Evolutionary conservation across 2,113 vertebrate species (phyloP), one percentile per base, ranked within the genome.

Genomic region (Pogonocichla stellata): DNA sequence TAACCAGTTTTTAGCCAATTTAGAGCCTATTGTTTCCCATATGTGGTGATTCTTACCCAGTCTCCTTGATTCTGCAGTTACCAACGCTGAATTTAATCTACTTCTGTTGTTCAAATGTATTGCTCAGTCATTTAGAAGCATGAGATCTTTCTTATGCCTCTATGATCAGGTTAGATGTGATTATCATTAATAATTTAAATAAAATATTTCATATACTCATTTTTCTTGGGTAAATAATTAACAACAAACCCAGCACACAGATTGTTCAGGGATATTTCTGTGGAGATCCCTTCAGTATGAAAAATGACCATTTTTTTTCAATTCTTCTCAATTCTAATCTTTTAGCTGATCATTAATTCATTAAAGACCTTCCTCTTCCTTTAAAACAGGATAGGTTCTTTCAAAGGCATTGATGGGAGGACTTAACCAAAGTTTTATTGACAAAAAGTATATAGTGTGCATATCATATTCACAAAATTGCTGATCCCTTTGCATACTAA

Each of bases 151-250:
- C 72, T 47, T 78, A 38, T 26, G 42, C 10, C 6, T 58, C 20
- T 74, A 2, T 81, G n/a, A 45, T 71, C 18, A 47, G 5, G 10
- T 64, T 81, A 70, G 9, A 70, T 87, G 58, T 77, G 8, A 36
- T 77, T 69, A 47, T 43, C 6, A 15, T 56, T 70, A 78, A 61
- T 57, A 78, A 81, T 81, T 78, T 54, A 45, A 69, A 84, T 43
- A 28, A 73, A 78, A 56, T n/a, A 69, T 61, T 80, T 91, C 29
- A 10, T 33, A 38, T 78, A 61, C 24, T 84, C 4, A 45, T 70
- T 91, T 94, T 84, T 74, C 42, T 29, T 66, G 19, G 10, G 10
- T 84, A 78, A 81, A 90, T 91, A 84, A 67, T 86, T 92, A 92
- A 72, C 58, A 65, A 57, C 42, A 90, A 74, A 74, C 4, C 8